These are phyloP conservation scores for Himalopsyche kuldschensis DNA, from an alignment of 2,888 invertebrate species.

Conservation along the genomic window DNA sequence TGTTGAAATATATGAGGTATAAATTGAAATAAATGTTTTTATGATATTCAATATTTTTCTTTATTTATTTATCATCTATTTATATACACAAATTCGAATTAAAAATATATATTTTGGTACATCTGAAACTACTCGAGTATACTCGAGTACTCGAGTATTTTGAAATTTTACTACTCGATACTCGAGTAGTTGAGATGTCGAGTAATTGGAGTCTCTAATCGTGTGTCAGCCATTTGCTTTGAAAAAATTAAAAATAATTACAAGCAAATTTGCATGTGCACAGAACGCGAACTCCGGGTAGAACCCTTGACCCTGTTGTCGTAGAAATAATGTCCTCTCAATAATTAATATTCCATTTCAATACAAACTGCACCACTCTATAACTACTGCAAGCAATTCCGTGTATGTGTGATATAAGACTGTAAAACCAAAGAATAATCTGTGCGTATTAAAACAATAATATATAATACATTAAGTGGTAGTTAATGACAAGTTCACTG, in stretches of 20 bases:
- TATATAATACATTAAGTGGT: background rate
- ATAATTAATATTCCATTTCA: background rate
- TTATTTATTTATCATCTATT: no score
- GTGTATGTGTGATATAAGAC: background rate
- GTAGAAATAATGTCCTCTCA: background rate
- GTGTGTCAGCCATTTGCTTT: background rate
- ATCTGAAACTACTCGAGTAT: no score
- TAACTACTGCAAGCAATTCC: background rate
- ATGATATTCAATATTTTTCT: no score
- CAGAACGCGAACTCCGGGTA: background rate
- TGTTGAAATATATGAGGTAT: no score
- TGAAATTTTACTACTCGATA: no score
- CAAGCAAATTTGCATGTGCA: background rate
- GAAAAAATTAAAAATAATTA: background rate
- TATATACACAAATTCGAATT: no score
- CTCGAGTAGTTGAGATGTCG: no score
- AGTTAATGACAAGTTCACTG: background rate
- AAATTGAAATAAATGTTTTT: no score
- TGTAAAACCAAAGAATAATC: background rate
- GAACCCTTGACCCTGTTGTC: background rate
- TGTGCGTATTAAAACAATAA: background rate
- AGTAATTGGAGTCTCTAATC: no score
- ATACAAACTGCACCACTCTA: background rate
- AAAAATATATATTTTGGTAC: no score
- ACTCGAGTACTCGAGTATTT: no score